Conservation (phyloP, 2,888 invertebrate genomes). For the Neoascia interrupta region DNA sequence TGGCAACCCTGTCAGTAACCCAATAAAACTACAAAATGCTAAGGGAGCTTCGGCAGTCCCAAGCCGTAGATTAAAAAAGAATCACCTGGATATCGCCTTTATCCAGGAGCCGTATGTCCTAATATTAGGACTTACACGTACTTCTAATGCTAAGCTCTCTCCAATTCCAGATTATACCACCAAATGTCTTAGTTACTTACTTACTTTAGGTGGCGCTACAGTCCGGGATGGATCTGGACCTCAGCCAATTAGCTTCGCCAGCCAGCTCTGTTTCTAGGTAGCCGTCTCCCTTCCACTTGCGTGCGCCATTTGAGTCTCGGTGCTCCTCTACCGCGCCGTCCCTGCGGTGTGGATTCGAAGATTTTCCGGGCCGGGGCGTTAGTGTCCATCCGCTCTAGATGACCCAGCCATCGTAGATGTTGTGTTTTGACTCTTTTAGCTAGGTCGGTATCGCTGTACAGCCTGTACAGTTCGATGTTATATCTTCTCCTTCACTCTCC, state of each 20-base stretch:
- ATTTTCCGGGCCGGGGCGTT: not conserved
- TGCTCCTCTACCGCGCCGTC: no score
- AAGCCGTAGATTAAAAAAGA: no score
- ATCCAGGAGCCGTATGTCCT: no score
- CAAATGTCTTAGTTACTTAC: not conserved
- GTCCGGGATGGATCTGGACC: constrained; percentile 1
- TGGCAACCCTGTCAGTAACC: no score
- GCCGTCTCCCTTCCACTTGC: not conserved
- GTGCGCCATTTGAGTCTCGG: not conserved
- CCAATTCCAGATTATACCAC: not conserved
- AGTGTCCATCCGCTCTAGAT: not conserved
- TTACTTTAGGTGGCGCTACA: constrained; percentile 3
- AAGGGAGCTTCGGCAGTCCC: no score
- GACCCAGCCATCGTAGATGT: not conserved
- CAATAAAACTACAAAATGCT: no score
- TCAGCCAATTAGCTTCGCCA: constrained; percentile 3
- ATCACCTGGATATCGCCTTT: no score
- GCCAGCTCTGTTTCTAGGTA: not conserved
- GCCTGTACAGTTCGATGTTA: constrained; percentile 1
- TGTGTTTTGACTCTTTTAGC: not conserved
- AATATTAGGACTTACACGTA: no score
- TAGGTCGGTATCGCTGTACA: not conserved
- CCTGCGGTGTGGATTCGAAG: not conserved
- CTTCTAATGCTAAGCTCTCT: no score
- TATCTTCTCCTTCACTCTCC: not conserved